Conservation (phyloP, 2,888 invertebrate genomes). For the Eupithecia vulgata region DNA sequence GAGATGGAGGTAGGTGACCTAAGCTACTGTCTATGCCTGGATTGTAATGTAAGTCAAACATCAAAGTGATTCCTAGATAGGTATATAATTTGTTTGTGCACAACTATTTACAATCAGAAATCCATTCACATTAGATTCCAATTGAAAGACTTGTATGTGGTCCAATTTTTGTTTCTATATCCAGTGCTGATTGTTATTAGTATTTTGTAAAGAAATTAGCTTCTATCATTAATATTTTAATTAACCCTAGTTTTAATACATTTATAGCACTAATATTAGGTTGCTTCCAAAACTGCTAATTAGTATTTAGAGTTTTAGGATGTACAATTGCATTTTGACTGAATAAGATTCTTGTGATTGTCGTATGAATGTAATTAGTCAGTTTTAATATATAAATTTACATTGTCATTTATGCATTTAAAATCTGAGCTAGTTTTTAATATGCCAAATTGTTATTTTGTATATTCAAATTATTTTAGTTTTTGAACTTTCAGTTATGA, state of each 20-base stretch:
- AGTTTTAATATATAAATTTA: constrained; percentile 70
- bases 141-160: constrained; percentile 77
- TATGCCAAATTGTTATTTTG: constrained; percentile 80
- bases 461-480: constrained; percentile 66
- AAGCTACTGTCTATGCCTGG: constrained; percentile 30
- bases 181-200: constrained; percentile 44
- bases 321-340: constrained; percentile 77
- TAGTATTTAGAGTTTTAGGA: constrained; percentile 69
- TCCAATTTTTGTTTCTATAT: constrained; percentile 72
- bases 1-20: constrained; percentile 37
- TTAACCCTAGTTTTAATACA: constrained; percentile 60
- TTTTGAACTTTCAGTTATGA: constrained; percentile 50
- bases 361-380: constrained; percentile 75
- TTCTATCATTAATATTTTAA: constrained; percentile 60
- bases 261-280: constrained; percentile 75
- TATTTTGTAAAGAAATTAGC: constrained; percentile 62
- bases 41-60: constrained; percentile 44
- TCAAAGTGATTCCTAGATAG: constrained; percentile 36
- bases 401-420: constrained; percentile 76
- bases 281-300: constrained; percentile 77
- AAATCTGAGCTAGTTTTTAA: constrained; percentile 71
- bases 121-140: constrained; percentile 46
- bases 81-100: constrained; percentile 50
- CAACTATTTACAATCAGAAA: constrained; percentile 54
- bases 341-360: constrained; percentile 76